Conservation (phyloP, 2,113 vertebrate genomes). For the Brachypteracias leptosomus region DNA sequence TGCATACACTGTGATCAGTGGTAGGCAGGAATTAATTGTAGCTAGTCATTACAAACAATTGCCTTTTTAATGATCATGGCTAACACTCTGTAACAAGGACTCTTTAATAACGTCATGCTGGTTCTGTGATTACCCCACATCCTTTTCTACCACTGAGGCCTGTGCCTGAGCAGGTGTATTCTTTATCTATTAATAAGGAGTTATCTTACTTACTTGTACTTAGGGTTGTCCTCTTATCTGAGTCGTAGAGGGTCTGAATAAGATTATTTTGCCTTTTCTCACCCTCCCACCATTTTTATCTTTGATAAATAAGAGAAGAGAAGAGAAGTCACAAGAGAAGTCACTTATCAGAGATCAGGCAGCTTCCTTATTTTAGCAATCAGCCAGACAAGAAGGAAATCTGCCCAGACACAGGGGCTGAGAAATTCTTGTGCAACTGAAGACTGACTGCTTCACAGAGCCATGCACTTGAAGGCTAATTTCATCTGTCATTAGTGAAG, state of each 20-base stretch:
- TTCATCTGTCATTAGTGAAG: constrained; percentile 10
- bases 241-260: background rate
- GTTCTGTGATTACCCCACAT: background rate
- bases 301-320: too few species aligned
- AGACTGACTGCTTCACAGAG: constrained; percentile 36
- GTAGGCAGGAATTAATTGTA: background rate
- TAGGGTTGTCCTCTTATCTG: background rate
- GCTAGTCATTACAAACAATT: background rate
- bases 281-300: constrained; percentile 1
- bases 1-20: background rate
- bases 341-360: constrained; percentile 3
- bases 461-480: constrained; percentile 12
- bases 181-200: background rate
- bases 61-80: background rate
- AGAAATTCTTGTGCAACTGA: constrained; percentile 4
- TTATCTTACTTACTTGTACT: background rate
- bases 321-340: background rate
- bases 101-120: background rate
- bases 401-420: background rate
- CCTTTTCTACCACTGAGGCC: background rate
- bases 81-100: background rate
- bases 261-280: constrained; percentile 20
- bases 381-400: constrained; percentile 54
- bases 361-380: constrained; percentile 47
- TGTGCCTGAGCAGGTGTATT: background rate